Evolutionary conservation across 2,113 vertebrate species (phyloP), one percentile per base, ranked within the genome.

Genomic region (Lophius piscatorius): DNA sequence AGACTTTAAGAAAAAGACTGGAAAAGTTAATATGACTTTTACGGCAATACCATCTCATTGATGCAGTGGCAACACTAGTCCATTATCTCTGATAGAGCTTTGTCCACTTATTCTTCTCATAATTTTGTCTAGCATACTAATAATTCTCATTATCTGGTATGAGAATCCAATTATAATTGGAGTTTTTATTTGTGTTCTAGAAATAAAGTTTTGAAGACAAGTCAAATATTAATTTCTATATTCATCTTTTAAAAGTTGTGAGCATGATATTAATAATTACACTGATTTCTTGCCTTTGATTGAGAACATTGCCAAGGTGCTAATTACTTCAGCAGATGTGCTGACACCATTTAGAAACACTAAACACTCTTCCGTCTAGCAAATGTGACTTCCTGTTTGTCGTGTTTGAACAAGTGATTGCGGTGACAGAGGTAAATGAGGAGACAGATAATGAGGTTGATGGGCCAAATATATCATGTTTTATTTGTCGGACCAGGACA

Each of bases 361-460:
- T 10, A 46, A 1, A 13, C 22, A 13, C 3, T 4, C 17, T 59
- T 78, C 44, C 39, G 45, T 55, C 60, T 36, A 52, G 40, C 5
- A 56, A 58, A 64, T 61, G 2, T n/a, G 4, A 48, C 51, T 73
- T 87, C 65, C 69, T n/a, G n/a, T n/a, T n/a, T n/a, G n/a, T n/a
- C n/a, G n/a, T n/a, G n/a, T n/a, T n/a, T n/a, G n/a, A n/a, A n/a
- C n/a, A 9, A 38, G 61, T 63, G 62, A 62, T 70, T 42, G 51
- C 60, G 40, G 35, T 24, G 18, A 61, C 35, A 38, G 29, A 61
- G 63, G 20, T 14, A 41, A 67, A 35, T 59, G 23, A 68, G 49
- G 23, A 38, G 34, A 31, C 31, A 64, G 20, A 63, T 55, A 34
- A 40, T 33, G 24, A 41, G 16, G 31, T n/a, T 28, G 11, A 20